Evolutionary conservation across 1,140 invertebrate genomes (phyloP), one percentile per base, ranked within the genome.

Genomic region (Scaptomyza pallida): DNA sequence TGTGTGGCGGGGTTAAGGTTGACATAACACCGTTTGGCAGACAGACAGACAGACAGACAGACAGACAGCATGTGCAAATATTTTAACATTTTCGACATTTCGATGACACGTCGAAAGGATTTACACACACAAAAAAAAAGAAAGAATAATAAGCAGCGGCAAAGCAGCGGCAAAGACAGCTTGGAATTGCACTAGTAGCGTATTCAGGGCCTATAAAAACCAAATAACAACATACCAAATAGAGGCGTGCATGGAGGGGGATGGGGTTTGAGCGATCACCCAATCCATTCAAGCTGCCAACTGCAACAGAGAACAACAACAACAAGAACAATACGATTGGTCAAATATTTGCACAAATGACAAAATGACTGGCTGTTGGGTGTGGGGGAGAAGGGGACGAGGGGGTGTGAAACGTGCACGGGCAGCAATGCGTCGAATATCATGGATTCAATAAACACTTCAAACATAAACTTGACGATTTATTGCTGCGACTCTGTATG

Each of bases 371-470:
- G 41, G 37, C 43, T 10, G 15, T 17, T 9, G 41, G 44, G 26
- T 0, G 6, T 9, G 26, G 26, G 0, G 26, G 26, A 2, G 26
- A n/a, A n/a, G n/a, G n/a, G n/a, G n/a, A n/a, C n/a, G n/a, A n/a
- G n/a, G n/a, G 26, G 8, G 26, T 4, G 26, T 21, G 26, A 30
- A 70, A 64, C 67, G 67, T 64, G 40, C 50, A 5, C 5, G 26
- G 45, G 50, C 65, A 41, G 44, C 61, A 64, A 47, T 72, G 72
- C 72, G 80, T 83, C 81, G 85, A 88, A 85, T 85, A 85, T 85
- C 82, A 72, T 76, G 82, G 82, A 88, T 88, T 88, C 82, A 88
- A 88, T 88, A 88, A 88, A 88, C 82, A 88, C 82, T 88, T 88
- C 75, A 86, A 86, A 88, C 82, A 88, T 88, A 75, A 81, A 88